Evolutionary conservation across 2,113 vertebrate genomes (phyloP), one percentile per base, ranked within the genome.

Genomic region (Myrmecophaga tridactyla): DNA sequence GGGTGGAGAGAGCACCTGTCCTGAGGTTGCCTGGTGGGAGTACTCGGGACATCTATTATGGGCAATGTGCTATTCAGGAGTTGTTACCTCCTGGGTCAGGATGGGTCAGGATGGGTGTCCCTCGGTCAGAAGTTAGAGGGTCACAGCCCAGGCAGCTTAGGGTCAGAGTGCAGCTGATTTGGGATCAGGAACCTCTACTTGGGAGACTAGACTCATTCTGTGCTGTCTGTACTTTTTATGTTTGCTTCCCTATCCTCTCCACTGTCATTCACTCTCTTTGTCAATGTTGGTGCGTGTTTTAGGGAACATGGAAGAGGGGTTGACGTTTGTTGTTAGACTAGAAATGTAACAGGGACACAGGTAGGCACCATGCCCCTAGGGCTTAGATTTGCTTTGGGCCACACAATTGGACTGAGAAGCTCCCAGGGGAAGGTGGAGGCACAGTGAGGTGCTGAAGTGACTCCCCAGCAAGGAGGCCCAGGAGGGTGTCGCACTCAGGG

Each of bases 311-410:
- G 60, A 21, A 4, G 20, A 75, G 65, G 39, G 6, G 23, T 23
- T 48, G 29, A 14, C 34, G 43, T 94, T 29, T 69, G 36, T 60
- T 65, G 43, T 75, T n/a, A 63, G 51, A 29, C 23, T 27, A 48
- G 34, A 60, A 46, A 27, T 23, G 1, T 10, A 5, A 2, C 1
- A 6, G 48, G 43, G 39, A 9, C 20, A 11, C 27, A n/a, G 8
- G 36, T 2, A 46, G 39, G 72, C 14, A 34, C 23, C 20, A 20
- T 0, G 1, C 0, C 31, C 46, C 31, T n/a, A 0, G 7, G 6
- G 21, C 27, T 88, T 21, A 27, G 46, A 13, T 31, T 4, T 17
- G 36, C 43, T 70, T 60, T n/a, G 29, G 34, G n/a, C 17, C 13
- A 36, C 27, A 31, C 41, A 60, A 46, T 11, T 11, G 18, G 15